Evolutionary conservation across 2,888 invertebrate genomes (phyloP), one percentile per base, ranked within the genome.

Genomic region (Nycteola revayana): DNA sequence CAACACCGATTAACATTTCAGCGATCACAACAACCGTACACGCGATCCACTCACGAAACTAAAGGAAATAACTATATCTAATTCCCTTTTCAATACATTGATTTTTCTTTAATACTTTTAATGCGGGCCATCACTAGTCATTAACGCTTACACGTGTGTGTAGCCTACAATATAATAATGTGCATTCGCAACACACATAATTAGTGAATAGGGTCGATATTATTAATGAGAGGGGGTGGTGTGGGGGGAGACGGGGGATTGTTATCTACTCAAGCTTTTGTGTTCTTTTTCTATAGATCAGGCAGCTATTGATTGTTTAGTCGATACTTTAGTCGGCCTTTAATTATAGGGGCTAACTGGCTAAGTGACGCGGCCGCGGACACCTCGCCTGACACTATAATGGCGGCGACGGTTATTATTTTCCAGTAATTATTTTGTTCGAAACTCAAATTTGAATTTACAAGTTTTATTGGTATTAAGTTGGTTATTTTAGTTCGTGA

Each of bases 171-270:
- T 48, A 49, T 39, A 38, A 47, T 49, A 42, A 66, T 64, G 69
- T 86, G 86, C 88, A 88, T 89, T 88, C 83, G 87, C 86, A 84
- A 83, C 85, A 82, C 77, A 83, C 76, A 81, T 88, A 89, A 89
- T 89, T 89, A 89, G 89, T 87, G 80, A 76, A 81, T 74, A 63
- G 75, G 85, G 84, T 82, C 79, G 80, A 86, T 86, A 87, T 81
- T 88, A 87, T 88, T 89, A 88, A 89, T 89, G 89, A 89, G 88
- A 61, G 76, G 77, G 76, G 68, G 67, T 63, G 49, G 42, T 41
- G 49, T 43, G 31, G 54, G 63, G 58, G 70, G 62, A 62, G 64
- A 59, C 59, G 59, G 61, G 73, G 71, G 79, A 80, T 77, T 72
- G 78, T 82, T 88, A 85, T 87, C 85, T 82, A 85, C 75, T 78